Conservation (phyloP, 2,797 vertebrate species). For the Poeciliopsis turneri region DNA sequence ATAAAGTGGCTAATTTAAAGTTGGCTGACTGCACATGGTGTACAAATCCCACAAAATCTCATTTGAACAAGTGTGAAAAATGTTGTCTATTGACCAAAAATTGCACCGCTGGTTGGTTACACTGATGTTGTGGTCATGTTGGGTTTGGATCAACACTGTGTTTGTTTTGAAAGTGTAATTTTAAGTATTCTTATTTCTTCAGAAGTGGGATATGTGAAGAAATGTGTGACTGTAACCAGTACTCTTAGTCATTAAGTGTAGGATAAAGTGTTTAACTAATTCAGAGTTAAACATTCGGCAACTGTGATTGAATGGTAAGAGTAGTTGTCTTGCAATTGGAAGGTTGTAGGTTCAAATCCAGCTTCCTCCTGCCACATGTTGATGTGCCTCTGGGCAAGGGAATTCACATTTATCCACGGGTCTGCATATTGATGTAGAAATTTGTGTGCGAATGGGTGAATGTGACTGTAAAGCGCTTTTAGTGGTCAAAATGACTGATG, state of each 20-base stretch:
- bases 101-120: neutral
- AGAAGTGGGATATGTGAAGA: constrained; percentile 22
- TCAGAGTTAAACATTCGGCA: neutral
- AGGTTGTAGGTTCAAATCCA: too few relatives aligned
- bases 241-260: neutral
- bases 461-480: too few relatives aligned
- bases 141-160: constrained; percentile 10
- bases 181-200: constrained; percentile 5
- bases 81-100: constrained; percentile 30
- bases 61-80: constrained; percentile 13
- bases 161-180: constrained; percentile 10
- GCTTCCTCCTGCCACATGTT: too few relatives aligned
- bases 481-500: neutral
- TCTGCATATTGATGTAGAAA: too few relatives aligned
- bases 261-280: neutral
- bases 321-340: too few relatives aligned
- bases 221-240: neutral
- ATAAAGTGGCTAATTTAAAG: constrained; percentile 31
- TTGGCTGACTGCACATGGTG: constrained; percentile 12
- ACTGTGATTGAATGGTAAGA: too few relatives aligned
- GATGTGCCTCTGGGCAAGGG: too few relatives aligned
- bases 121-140: constrained; percentile 13
- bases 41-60: constrained; percentile 27
- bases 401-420: too few relatives aligned
- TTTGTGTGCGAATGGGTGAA: too few relatives aligned